Base-by-base conservation (phyloP, 2,888 invertebrate species). In the Pomacea canaliculata region DNA sequence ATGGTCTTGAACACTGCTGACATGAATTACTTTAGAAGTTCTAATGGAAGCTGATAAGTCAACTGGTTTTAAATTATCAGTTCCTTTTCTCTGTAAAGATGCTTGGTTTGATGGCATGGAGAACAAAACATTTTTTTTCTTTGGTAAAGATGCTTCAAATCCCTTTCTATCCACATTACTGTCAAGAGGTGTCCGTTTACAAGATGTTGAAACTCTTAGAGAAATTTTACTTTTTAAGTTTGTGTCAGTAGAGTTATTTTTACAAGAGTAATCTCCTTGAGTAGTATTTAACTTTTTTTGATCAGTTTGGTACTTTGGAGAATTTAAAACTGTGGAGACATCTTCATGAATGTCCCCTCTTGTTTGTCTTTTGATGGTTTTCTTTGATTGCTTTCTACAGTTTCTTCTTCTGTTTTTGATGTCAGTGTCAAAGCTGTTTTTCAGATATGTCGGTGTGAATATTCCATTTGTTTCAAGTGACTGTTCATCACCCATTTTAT, bases 301-400 rank as follows among this genome's bases (percentile, higher is more conserved):
- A n/a, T 23, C 27, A 23, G 10, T 19, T 27, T 63, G 63, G n/a
- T 19, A 19, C 19, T 1, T 10, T 23, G 63, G n/a, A 27, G 63
- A n/a, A 12, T 63, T 63, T 19, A 63, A 63, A 63, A 10, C 12
- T 7, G 8, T 23, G 27, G 16, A 63, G 63, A 12, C 19, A 46
- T 19, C 27, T 3, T 68, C 48, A 46, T 46, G 13, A 68, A 46
- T 46, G 19, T 10, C 12, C 3, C 37, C 68, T 46, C 13, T 46
- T 46, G 18, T 68, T 46, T 68, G 68, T 19, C 48, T 10, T 37
- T 68, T 68, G 27, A 48, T 68, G 27, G 48, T 37, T 68, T 68
- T 68, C 68, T 68, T 68, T 23, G 68, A 37, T 37, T 68, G 68
- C 46, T 68, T 68, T 37, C 68, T 68, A 37, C 37, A 68, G 48